Conservation (phyloP, 2,113 vertebrate species). For the Thymallus thymallus region DNA sequence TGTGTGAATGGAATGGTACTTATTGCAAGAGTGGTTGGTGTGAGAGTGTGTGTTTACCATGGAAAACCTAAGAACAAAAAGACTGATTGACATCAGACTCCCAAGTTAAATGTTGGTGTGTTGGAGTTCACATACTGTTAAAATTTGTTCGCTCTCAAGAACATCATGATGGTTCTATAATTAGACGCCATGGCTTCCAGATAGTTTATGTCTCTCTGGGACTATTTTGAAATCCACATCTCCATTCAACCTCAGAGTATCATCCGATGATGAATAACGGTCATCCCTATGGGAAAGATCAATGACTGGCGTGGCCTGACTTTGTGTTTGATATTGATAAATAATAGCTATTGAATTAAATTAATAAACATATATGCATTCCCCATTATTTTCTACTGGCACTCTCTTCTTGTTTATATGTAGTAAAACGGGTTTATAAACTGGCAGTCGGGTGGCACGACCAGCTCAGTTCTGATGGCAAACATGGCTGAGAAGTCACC, state of each 20-base stretch:
- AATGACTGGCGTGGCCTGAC: too few relatives aligned
- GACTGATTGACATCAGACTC: conserved; percentile 38
- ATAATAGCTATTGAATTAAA: too few relatives aligned
- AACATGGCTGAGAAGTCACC: too few relatives aligned
- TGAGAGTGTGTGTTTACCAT: conserved; percentile 36
- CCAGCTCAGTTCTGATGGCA: too few relatives aligned
- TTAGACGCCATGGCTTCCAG: conserved; percentile 45
- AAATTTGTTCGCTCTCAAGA: not conserved
- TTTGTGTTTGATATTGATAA: too few relatives aligned
- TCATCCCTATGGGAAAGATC: not conserved
- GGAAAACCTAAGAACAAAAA: conserved; percentile 51
- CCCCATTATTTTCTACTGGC: too few relatives aligned
- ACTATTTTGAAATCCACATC: conserved; percentile 32
- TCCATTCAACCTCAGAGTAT: conserved; percentile 18
- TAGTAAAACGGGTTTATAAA: too few relatives aligned
- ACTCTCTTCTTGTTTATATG: too few relatives aligned
- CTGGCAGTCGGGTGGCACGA: too few relatives aligned
- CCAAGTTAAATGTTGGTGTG: conserved; percentile 48
- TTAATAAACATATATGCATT: too few relatives aligned
- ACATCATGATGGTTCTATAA: conserved; percentile 44
- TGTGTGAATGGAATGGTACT: conserved; percentile 40
- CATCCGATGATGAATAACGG: conserved; percentile 17
- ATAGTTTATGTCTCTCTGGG: conserved; percentile 28
- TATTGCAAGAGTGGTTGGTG: conserved; percentile 35
- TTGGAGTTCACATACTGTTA: conserved; percentile 34